Evolutionary conservation across 1,140 invertebrate species (phyloP).

Genomic region (Chrysopa pallens): DNA sequence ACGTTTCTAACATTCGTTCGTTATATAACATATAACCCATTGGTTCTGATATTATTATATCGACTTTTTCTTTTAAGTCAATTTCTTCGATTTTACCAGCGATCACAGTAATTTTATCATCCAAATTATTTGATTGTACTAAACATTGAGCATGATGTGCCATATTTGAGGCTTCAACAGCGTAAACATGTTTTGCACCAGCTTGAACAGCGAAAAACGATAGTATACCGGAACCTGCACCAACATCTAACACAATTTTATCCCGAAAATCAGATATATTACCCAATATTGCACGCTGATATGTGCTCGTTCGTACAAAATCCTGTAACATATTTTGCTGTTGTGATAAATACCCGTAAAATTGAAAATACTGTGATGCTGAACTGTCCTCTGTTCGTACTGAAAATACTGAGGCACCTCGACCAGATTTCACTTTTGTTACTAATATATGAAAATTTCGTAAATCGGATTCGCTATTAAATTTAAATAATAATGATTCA

Average conservation of each 20-base stretch:
- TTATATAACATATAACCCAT: conserved; percentile 99
- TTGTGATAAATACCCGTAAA: conserved; percentile 96
- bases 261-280: conserved; percentile 88
- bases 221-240: conserved; percentile 91
- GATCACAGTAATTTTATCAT: conserved; percentile 76
- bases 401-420: conserved; percentile 76
- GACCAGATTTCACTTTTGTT: conserved; percentile 56
- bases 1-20: conserved; percentile 98
- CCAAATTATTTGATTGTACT: conserved; percentile 77
- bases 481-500: conserved; percentile 32
- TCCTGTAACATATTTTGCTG: conserved; percentile 99
- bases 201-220: conserved; percentile 98
- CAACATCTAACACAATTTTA: conserved; percentile 91
- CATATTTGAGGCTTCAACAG: conserved; percentile 97
- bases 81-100: conserved; percentile 99
- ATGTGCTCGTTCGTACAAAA: conserved; percentile 95
- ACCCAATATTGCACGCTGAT: conserved; percentile 89
- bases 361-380: conserved; percentile 95
- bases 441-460: conserved; percentile 60
- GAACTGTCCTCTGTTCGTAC: conserved; percentile 93
- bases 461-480: conserved; percentile 35
- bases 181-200: conserved; percentile 91
- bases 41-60: conserved; percentile 96
- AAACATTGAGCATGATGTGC: conserved; percentile 86
- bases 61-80: conserved; percentile 82